Evolutionary conservation across 1,140 invertebrate genomes (phyloP).

Genomic region (Grapholita molesta): DNA sequence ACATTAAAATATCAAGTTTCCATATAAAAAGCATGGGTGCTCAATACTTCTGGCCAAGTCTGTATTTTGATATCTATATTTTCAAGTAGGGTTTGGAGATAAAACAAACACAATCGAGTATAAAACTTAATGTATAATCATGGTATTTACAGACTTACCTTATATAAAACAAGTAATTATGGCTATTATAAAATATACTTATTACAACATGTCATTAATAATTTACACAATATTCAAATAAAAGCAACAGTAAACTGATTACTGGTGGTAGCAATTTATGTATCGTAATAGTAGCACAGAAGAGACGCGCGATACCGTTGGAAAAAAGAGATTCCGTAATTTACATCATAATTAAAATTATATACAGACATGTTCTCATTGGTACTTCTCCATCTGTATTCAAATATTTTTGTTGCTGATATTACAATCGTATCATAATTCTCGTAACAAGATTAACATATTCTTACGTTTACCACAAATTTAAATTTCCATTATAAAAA

Average conservation of each 20-base stretch:
- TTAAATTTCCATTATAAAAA: conserved; percentile 18
- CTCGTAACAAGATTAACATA: conserved; percentile 14
- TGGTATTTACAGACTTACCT: conserved; percentile 76
- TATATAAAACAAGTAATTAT: conserved; percentile 78
- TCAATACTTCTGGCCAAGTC: too few relatives aligned
- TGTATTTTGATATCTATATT: background rate
- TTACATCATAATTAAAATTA: conserved; percentile 66
- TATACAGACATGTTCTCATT: conserved; percentile 56
- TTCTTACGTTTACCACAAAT: conserved; percentile 9
- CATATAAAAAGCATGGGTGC: too few relatives aligned
- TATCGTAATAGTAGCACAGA: conserved; percentile 60
- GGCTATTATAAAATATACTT: conserved; percentile 74
- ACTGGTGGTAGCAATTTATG: conserved; percentile 57
- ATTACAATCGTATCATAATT: conserved; percentile 16
- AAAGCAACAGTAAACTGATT: conserved; percentile 70
- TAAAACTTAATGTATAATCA: conserved; percentile 78
- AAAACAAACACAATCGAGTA: conserved; percentile 74
- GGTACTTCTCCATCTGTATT: conserved; percentile 23
- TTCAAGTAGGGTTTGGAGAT: conserved; percentile 25
- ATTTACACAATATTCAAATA: conserved; percentile 71
- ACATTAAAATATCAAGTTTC: too few relatives aligned
- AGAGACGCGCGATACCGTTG: conserved; percentile 54
- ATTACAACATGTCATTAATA: conserved; percentile 75
- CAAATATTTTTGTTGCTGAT: conserved; percentile 25
- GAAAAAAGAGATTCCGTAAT: conserved; percentile 74